These are phyloP conservation scores for Eretmochelys imbricata DNA, from an alignment of 2,113 vertebrate genomes.

Conservation along the genomic window DNA sequence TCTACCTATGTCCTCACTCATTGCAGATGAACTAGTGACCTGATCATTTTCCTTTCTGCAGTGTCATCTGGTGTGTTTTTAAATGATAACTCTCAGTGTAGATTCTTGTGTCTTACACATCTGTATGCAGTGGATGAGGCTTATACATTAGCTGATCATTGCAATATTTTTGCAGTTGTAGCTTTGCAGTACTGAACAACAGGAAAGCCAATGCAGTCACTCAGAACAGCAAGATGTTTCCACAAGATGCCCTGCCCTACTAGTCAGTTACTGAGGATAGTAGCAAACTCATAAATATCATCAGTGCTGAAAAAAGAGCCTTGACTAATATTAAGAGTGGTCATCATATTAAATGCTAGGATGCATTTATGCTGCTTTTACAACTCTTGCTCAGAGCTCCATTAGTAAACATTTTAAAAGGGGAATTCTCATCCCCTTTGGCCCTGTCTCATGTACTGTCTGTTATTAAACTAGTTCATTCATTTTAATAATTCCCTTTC, in stretches of 20 bases:
- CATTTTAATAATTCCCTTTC: neutral
- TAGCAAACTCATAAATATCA: constrained; percentile 59
- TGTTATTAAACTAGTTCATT: neutral
- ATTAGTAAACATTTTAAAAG: neutral
- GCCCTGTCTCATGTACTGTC: neutral
- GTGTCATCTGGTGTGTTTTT: neutral
- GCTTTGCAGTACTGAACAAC: constrained; percentile 6
- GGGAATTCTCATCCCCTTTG: neutral
- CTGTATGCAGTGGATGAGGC: neutral
- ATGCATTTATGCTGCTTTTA: neutral
- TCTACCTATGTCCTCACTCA: constrained; percentile 6
- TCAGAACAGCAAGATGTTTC: constrained; percentile 53
- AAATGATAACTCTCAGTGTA: neutral
- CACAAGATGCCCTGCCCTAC: constrained; percentile 7
- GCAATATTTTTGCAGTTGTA: neutral
- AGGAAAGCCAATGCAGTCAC: constrained; percentile 41
- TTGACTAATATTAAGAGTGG: neutral
- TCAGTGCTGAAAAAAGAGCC: constrained; percentile 50
- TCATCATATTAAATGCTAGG: neutral
- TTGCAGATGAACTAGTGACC: neutral
- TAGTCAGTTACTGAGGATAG: neutral
- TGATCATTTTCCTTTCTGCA: neutral
- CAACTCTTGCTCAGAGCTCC: neutral
- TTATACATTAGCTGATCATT: neutral
- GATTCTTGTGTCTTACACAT: neutral